These are phyloP conservation scores for Aspiorhynchus laticeps DNA, from an alignment of 2,113 vertebrate species.

Conservation along the genomic window DNA sequence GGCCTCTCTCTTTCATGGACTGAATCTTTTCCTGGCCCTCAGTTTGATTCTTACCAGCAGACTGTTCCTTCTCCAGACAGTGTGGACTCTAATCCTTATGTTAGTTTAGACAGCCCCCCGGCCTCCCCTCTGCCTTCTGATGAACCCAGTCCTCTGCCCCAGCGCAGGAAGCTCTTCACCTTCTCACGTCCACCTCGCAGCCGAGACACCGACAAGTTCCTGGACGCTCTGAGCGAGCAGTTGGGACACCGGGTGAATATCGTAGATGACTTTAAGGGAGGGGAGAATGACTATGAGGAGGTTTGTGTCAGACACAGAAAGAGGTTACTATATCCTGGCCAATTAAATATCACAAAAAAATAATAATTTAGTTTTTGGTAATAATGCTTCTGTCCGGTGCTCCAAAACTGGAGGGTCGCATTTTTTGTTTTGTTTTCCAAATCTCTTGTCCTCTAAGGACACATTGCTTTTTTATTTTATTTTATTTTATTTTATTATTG, in stretches of 20 bases:
- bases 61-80: conserved; percentile 84
- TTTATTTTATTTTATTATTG: too few species aligned
- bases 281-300: conserved; percentile 97
- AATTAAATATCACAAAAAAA: not conserved
- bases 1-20: conserved; percentile 83
- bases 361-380: not conserved
- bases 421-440: too few species aligned
- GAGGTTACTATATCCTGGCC: not conserved
- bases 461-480: too few species aligned
- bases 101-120: conserved; percentile 91
- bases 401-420: too few species aligned
- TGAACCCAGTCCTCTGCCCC: conserved; percentile 77
- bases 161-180: conserved; percentile 89
- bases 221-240: conserved; percentile 92
- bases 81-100: conserved; percentile 93
- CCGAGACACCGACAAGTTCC: conserved; percentile 92
- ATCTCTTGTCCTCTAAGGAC: too few species aligned
- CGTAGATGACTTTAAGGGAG: conserved; percentile 87
- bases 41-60: conserved; percentile 81
- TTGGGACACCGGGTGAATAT: conserved; percentile 87
- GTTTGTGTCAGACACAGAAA: conserved; percentile 67
- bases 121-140: conserved; percentile 78
- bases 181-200: conserved; percentile 89
- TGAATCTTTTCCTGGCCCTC: conserved; percentile 79
- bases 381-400: too few species aligned